Evolutionary conservation across 2,113 vertebrate species (phyloP).

Genomic region (Damaliscus lunatus): DNA sequence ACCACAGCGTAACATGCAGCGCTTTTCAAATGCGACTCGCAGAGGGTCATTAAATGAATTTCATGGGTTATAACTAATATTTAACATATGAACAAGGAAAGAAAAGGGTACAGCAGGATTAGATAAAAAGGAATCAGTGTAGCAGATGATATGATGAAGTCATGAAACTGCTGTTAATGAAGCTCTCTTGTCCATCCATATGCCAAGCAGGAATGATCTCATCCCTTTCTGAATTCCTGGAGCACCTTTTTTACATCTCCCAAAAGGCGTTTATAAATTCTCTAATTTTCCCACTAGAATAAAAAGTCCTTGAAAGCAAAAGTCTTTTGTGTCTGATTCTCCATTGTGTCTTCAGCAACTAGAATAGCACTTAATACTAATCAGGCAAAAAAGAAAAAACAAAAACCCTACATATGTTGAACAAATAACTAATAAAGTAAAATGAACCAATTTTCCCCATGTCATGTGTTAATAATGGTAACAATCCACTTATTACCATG

Average conservation of each 20-base stretch:
- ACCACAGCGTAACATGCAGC: not conserved
- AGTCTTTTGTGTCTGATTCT: not conserved
- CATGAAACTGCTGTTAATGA: not conserved
- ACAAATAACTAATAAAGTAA: not conserved
- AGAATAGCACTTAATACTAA: not conserved
- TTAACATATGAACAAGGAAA: not conserved
- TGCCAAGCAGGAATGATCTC: not conserved
- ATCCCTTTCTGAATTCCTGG: not conserved
- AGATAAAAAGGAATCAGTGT: not conserved
- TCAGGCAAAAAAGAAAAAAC: not conserved
- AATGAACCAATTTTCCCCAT: not conserved
- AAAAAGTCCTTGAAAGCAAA: not conserved
- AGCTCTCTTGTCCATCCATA: not conserved
- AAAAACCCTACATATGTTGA: not conserved
- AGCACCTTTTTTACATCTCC: not conserved
- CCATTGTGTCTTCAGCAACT: not conserved
- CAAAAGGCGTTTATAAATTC: not conserved
- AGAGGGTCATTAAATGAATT: not conserved
- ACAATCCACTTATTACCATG: not conserved
- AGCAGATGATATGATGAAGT: no score
- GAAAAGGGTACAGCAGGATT: not conserved
- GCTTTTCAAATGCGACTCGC: not conserved
- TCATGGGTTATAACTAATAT: not conserved
- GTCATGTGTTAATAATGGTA: not conserved
- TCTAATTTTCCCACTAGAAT: not conserved